Evolutionary conservation across 2,113 vertebrate species (phyloP).

Genomic region (Neoarius graeffei): DNA sequence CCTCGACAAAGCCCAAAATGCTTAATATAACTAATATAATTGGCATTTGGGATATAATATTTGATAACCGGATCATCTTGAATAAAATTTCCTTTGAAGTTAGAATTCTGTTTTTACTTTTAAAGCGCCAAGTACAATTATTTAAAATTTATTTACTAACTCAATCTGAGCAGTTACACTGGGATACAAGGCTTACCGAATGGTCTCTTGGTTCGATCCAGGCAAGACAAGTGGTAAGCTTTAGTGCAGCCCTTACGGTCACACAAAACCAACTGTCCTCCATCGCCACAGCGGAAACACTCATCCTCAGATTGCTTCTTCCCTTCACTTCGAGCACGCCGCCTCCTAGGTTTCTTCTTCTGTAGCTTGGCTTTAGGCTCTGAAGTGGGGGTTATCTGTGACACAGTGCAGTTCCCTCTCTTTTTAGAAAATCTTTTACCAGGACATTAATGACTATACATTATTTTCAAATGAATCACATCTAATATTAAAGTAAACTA

Average conservation of each 20-base stretch:
- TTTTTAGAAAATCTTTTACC: background rate
- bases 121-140: background rate
- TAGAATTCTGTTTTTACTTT: background rate
- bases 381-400: constrained; percentile 78
- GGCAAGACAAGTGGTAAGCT: constrained; percentile 93
- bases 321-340: constrained; percentile 72
- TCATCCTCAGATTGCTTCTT: constrained; percentile 89
- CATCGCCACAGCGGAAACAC: constrained; percentile 95
- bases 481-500: background rate
- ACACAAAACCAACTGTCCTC: constrained; percentile 92
- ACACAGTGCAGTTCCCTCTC: background rate
- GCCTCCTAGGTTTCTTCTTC: constrained; percentile 81
- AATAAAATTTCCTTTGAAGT: background rate
- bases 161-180: background rate
- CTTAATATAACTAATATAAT: background rate
- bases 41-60: background rate
- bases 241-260: constrained; percentile 93
- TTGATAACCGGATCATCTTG: background rate
- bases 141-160: background rate
- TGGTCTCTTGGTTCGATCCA: constrained; percentile 91
- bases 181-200: constrained; percentile 78
- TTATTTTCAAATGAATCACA: background rate
- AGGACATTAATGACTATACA: background rate
- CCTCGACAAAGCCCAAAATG: background rate
- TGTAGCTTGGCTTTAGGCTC: constrained; percentile 87